A percentile compares a stretch with the other conserved stretches of the same genome.
phyloP scores from a whole-genome alignment of 2,797 vertebrate genomes.

The Brachyrhaphis roseni region DNA sequence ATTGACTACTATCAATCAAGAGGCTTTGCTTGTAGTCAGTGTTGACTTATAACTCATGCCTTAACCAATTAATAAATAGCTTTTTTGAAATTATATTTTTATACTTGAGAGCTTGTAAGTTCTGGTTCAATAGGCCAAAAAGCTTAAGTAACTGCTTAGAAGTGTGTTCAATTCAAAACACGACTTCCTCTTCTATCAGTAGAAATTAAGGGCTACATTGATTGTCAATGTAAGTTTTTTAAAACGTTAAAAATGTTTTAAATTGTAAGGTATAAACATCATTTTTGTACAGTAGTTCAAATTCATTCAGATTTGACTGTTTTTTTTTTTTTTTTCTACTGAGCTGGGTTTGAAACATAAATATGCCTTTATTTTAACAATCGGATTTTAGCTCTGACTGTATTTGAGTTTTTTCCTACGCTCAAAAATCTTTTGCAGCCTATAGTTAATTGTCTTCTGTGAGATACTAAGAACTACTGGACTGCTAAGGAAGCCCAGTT shows the following conservation, averaged over 20 bases:
- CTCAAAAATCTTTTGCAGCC: background rate
- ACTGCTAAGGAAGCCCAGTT: background rate
- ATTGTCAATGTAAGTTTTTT: background rate
- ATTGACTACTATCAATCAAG: background rate
- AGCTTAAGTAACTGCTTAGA: background rate
- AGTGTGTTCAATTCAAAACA: background rate
- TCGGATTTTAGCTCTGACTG: background rate
- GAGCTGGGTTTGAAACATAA: background rate
- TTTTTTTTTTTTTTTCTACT: background rate
- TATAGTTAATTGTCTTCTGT: background rate
- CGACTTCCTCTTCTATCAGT: background rate
- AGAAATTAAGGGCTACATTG: background rate
- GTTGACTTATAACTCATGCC: slow-evolving; percentile 11
- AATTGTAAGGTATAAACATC: background rate
- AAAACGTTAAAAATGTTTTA: background rate
- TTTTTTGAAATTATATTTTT: slow-evolving; percentile 17
- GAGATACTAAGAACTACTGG: background rate
- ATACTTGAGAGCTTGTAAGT: background rate
- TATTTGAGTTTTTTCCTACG: background rate
- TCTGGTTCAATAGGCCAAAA: background rate
- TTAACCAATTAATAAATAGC: background rate
- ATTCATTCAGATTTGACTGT: background rate
- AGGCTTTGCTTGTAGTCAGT: background rate
- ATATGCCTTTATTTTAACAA: background rate
- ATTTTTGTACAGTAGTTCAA: background rate